Conservation (phyloP, 2,113 vertebrate genomes). For the Tetrao urogallus region DNA sequence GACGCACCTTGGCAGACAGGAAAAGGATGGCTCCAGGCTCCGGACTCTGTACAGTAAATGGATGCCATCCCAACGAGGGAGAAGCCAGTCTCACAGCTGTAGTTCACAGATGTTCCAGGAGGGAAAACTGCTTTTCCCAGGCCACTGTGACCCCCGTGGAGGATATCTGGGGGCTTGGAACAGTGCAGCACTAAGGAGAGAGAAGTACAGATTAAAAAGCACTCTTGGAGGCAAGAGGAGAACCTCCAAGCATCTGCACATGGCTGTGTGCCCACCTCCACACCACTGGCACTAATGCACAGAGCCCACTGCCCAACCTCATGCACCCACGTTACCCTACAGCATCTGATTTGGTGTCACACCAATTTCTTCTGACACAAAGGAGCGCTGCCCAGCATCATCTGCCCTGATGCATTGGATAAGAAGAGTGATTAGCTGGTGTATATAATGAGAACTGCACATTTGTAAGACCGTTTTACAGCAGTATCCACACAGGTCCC, state of each 20-base stretch:
- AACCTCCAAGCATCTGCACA: neutral
- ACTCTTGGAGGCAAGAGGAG: neutral
- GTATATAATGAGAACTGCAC: neutral
- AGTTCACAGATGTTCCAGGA: slow-evolving; percentile 25
- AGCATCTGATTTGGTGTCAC: neutral
- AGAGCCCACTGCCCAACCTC: neutral
- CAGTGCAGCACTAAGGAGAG: slow-evolving; percentile 34
- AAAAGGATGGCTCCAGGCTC: slow-evolving; percentile 51
- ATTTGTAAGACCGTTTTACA: neutral
- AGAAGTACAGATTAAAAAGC: neutral
- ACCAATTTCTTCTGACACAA: neutral
- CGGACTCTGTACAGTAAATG: slow-evolving; percentile 35
- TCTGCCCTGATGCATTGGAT: neutral
- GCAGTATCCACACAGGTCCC: neutral
- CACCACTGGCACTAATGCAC: neutral
- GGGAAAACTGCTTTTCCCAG: neutral
- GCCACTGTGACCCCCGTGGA: neutral
- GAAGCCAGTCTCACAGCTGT: slow-evolving; percentile 55
- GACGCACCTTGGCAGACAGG: slow-evolving; percentile 38
- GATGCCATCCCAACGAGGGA: slow-evolving; percentile 40
- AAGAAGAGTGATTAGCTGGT: neutral
- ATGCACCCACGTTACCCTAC: neutral
- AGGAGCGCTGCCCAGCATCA: neutral
- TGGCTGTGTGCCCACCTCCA: fast-evolving
- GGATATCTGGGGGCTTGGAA: slow-evolving; percentile 7